Conservation (phyloP, 2,888 invertebrate species). For the Eristalis tenax region DNA sequence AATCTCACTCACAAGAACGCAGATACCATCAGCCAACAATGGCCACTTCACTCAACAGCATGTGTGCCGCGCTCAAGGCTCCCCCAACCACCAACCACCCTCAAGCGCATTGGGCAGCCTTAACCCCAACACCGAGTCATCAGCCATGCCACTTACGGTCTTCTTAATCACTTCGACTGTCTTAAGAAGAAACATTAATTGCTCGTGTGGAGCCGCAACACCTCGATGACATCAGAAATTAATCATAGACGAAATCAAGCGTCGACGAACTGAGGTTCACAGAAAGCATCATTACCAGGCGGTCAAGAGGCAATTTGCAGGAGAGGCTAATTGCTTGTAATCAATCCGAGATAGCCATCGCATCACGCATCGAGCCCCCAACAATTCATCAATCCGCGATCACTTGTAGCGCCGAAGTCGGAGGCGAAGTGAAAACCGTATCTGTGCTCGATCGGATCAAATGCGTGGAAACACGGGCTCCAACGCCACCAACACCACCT, state of each 20-base stretch:
- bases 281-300: constrained; percentile 49
- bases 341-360: constrained; percentile 48
- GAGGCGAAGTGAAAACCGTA: constrained; percentile 33
- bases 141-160: not conserved
- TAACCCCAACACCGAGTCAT: not conserved
- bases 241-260: not conserved
- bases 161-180: not conserved
- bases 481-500: constrained; percentile 18
- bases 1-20: not conserved
- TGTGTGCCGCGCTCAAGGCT: not conserved
- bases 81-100: not conserved
- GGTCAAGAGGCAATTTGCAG: constrained; percentile 35
- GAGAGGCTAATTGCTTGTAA: constrained; percentile 56
- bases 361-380: constrained; percentile 12
- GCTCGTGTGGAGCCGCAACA: not conserved
- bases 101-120: not conserved
- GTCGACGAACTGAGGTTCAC: constrained; percentile 1
- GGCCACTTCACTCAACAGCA: not conserved
- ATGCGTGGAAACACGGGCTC: constrained; percentile 63
- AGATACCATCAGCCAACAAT: not conserved
- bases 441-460: constrained; percentile 43
- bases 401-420: constrained; percentile 39
- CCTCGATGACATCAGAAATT: not conserved
- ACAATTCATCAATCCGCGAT: constrained; percentile 61
- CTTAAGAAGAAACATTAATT: not conserved